Evolutionary conservation across 1,140 invertebrate genomes (phyloP), one percentile per base, ranked within the genome.

Genomic region (Meloidogyne exigua): DNA sequence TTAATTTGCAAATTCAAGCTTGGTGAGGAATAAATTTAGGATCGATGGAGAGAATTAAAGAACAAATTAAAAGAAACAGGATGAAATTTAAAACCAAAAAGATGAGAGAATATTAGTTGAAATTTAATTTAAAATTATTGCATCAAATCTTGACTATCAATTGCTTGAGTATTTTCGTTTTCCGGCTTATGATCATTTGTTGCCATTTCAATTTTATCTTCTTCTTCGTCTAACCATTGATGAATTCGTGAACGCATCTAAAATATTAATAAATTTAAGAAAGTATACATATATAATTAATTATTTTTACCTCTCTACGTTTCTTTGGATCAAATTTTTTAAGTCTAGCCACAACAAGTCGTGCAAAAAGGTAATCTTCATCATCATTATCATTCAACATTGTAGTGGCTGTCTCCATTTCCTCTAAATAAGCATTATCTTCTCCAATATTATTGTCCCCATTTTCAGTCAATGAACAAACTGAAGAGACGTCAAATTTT

Each of bases 341-440:
- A 23, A 83, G 67, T 62, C 84, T 42, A n/a, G 84, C 81, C 23
- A 83, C 82, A 44, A 83, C 77, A 25, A 83, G 68, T n/a, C 84
- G 77, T 12, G 82, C 84, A 74, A 83, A 83, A 32, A 82, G 64
- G 49, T 71, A 44, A 72, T 83, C 82, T 57, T 83, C 82, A 64
- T 83, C 82, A 23, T 83, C 78, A 36, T 66, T 49, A 21, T 67
- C 63, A 42, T 13, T 18, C 9, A 64, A 11, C 76, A 21, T 39
- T 49, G 68, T n/a, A 18, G 23, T 44, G 15, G 73, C 73, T 26
- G 44, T 65, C 12, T 62, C 72, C 26, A 42, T n/a, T 26, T 12
- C 23, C n/a, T 75, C 72, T n/a, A 44, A 42, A 49, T 32, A 68
- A 36, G 32, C 74, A 25, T 67, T 76, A 21, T 42, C 28, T 2